These are phyloP conservation scores for Mesitornis unicolor DNA, from an alignment of 2,113 vertebrate genomes.

Conservation along the genomic window DNA sequence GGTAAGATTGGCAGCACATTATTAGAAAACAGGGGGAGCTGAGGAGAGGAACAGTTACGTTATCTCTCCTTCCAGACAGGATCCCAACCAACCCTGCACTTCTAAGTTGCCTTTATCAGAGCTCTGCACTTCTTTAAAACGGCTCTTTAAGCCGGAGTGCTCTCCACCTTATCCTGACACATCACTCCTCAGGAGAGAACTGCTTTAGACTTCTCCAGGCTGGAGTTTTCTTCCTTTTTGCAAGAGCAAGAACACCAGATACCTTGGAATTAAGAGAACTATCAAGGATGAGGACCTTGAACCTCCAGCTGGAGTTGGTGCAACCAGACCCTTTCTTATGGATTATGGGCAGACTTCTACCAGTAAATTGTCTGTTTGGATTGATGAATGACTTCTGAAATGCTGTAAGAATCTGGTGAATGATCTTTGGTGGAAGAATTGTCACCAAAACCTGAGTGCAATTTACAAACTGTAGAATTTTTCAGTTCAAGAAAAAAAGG, in stretches of 20 bases:
- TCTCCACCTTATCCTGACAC: not conserved
- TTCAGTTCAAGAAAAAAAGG: not conserved
- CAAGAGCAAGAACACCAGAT: not conserved
- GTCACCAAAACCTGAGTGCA: not conserved
- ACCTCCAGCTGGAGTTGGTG: not conserved
- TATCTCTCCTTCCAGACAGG: conserved; percentile 17
- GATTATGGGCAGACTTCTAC: not conserved
- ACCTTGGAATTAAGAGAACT: not conserved
- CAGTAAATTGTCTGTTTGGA: not conserved
- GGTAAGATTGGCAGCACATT: not conserved
- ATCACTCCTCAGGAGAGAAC: not conserved
- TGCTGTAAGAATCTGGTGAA: not conserved
- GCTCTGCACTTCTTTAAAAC: not conserved
- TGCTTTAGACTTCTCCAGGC: not conserved
- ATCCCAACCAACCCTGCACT: not conserved
- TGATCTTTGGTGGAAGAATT: not conserved
- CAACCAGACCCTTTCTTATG: not conserved
- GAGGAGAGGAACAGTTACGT: not conserved
- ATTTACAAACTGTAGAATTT: not conserved
- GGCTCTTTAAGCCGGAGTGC: not conserved
- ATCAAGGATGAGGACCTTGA: too few species aligned
- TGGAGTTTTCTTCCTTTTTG: not conserved
- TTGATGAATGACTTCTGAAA: not conserved
- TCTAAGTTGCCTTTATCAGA: not conserved
- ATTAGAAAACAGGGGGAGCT: not conserved